Evolutionary conservation across 2,113 vertebrate species (phyloP).

Genomic region (Petrocephalus microphthalmus): DNA sequence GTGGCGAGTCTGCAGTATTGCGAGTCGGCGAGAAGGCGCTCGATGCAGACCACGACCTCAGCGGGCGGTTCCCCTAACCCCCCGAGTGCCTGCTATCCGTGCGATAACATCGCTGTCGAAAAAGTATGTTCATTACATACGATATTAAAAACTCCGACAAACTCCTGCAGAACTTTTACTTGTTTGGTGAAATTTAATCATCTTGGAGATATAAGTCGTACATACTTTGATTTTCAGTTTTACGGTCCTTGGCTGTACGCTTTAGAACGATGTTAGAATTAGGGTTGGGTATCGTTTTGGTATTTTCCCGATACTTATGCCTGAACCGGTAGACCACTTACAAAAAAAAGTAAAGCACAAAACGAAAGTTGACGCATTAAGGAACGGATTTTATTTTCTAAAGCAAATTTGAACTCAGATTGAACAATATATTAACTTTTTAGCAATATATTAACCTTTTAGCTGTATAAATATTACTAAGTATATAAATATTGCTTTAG

Average conservation of each 20-base stretch:
- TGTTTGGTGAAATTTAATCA: background rate
- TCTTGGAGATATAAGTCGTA: background rate
- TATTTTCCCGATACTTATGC: background rate
- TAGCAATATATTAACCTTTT: background rate
- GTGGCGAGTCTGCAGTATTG: conserved; percentile 24
- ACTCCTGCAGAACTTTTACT: background rate
- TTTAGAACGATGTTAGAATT: background rate
- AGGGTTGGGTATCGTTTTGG: background rate
- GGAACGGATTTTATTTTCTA: background rate
- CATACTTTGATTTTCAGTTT: background rate
- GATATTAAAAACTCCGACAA: background rate
- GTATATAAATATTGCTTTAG: background rate
- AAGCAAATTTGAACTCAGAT: background rate
- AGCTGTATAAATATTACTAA: background rate
- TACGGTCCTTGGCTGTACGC: background rate
- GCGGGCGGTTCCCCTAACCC: background rate
- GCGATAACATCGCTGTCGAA: background rate
- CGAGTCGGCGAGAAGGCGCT: background rate
- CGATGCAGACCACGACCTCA: background rate
- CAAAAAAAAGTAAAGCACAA: background rate
- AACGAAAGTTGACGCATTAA: background rate
- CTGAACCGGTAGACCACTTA: background rate
- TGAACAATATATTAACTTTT: background rate
- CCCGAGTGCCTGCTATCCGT: too few relatives aligned
- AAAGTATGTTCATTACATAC: background rate